Evolutionary conservation across 2,888 invertebrate genomes (phyloP).

Genomic region (Plutella xylostella): DNA sequence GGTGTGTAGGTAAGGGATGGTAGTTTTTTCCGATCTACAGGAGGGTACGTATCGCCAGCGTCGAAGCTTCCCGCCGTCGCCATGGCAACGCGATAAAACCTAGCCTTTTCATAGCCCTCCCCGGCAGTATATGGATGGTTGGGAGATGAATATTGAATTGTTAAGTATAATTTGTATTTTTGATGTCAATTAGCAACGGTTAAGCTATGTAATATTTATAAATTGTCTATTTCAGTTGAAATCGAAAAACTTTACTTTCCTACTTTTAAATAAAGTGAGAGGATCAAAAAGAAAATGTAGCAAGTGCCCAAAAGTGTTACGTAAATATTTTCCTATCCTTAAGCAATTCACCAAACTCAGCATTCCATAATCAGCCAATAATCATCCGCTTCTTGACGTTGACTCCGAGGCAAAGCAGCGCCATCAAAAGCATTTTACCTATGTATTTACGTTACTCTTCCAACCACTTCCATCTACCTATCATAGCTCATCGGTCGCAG

Average conservation of each 20-base stretch:
- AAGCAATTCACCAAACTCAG: too few species aligned
- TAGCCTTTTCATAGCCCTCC: conserved; percentile 64
- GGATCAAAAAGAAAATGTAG: background rate
- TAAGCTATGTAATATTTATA: background rate
- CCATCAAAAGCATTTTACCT: background rate
- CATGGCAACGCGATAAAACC: conserved; percentile 69
- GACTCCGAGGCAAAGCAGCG: too few species aligned
- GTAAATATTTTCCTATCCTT: too few species aligned
- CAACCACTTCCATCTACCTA: too few species aligned
- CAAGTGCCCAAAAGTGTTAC: too few species aligned
- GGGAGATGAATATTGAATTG: conserved; percentile 23
- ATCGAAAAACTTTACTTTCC: background rate
- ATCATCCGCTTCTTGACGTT: too few species aligned
- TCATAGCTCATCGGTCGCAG: too few species aligned
- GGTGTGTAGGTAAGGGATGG: conserved; percentile 29
- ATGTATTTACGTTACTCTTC: too few species aligned
- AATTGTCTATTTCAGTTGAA: too few species aligned
- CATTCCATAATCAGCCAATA: too few species aligned
- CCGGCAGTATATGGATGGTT: conserved; percentile 37
- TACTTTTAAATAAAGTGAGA: background rate
- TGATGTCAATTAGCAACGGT: background rate
- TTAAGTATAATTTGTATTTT: background rate
- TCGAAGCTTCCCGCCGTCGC: conserved; percentile 55
- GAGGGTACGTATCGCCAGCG: conserved; percentile 50
- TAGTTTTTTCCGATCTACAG: conserved; percentile 52